Conservation (phyloP, 2,113 vertebrate genomes). For the Cichladusa arquata region DNA sequence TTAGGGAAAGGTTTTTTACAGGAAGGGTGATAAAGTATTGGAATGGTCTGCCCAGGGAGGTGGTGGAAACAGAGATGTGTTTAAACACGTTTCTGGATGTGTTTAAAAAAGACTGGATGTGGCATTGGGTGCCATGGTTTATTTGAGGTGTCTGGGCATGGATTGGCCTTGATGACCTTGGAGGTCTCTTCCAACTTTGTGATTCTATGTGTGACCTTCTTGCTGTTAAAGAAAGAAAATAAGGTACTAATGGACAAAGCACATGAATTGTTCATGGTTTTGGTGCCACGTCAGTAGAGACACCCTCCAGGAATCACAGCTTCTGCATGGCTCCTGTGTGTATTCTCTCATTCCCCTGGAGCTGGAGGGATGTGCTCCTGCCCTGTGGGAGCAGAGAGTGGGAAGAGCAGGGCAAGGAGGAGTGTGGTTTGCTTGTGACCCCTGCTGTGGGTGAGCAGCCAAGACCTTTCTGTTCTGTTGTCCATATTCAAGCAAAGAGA, state of each 20-base stretch:
- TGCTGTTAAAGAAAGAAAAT: background rate
- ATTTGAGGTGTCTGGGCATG: too few relatives aligned
- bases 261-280: background rate
- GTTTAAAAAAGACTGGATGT: too few relatives aligned
- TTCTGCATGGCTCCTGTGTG: rapidly evolving
- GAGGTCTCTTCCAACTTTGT: too few relatives aligned
- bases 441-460: background rate
- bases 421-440: rapidly evolving
- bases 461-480: background rate
- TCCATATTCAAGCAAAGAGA: background rate
- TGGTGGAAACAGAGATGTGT: too few relatives aligned
- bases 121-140: too few relatives aligned
- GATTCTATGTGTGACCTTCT: background rate
- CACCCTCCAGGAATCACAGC: background rate
- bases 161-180: too few relatives aligned
- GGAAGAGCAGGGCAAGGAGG: background rate
- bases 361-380: background rate
- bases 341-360: background rate
- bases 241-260: background rate
- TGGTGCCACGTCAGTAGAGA: background rate
- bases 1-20: too few relatives aligned
- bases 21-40: too few relatives aligned
- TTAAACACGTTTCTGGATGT: too few relatives aligned
- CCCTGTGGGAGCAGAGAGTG: background rate
- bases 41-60: too few relatives aligned